These are phyloP conservation scores for Chaetodon trifasciatus DNA, from an alignment of 2,797 vertebrate species.

Conservation along the genomic window DNA sequence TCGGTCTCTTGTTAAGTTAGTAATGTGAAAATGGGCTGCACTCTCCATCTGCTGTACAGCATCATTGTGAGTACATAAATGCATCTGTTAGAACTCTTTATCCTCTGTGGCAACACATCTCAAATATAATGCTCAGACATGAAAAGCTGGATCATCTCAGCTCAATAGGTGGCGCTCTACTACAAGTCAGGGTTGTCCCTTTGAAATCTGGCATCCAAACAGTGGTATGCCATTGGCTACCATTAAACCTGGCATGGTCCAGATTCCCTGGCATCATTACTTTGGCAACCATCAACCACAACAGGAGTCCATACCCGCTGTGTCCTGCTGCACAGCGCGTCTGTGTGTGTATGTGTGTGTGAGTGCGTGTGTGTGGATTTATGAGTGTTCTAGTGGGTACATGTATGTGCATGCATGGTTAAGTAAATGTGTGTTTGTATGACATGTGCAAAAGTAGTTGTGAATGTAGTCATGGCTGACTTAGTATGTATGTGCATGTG, in stretches of 20 bases:
- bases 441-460: not conserved
- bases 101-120: not conserved
- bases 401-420: conserved; percentile 22
- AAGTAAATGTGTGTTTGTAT: not conserved
- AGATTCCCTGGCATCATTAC: conserved; percentile 73
- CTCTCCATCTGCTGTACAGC: not conserved
- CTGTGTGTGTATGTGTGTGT: conserved; percentile 30
- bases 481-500: not conserved
- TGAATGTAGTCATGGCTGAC: not conserved
- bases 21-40: not conserved
- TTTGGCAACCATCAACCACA: conserved; percentile 72
- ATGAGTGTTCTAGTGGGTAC: conserved; percentile 20
- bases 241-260: conserved; percentile 71
- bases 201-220: conserved; percentile 44
- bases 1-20: not conserved
- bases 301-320: conserved; percentile 75
- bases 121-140: not conserved
- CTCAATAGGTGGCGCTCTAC: conserved; percentile 49
- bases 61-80: not conserved
- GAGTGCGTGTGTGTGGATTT: conserved; percentile 31
- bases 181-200: conserved; percentile 41
- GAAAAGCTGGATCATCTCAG: not conserved
- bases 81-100: not conserved
- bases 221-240: conserved; percentile 68
- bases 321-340: conserved; percentile 73